Evolutionary conservation across 2,113 vertebrate species (phyloP), one percentile per base, ranked within the genome.

Genomic region (Neoarius graeffei): DNA sequence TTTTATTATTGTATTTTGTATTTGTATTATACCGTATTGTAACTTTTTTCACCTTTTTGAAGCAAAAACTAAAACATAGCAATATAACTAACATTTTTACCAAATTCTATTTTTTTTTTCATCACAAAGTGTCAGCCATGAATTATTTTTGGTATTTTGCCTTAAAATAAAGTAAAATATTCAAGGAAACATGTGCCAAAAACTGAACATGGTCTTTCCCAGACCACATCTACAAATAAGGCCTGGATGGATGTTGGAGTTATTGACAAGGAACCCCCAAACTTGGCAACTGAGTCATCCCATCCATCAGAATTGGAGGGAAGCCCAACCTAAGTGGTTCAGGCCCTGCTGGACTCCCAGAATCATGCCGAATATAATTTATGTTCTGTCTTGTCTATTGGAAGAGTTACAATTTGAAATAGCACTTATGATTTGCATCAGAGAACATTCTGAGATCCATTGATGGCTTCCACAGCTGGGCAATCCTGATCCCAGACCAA

Each of bases 291-390:
- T 15, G 7, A 48, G 4, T 59, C 56, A 57, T 59, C 10, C 35
- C 5, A 27, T 84, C 35, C 62, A 50, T 54, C 6, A 5, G 82
- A 84, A 27, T 84, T 84, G 81, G 81, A 66, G 1, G 3, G 23
- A 66, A 83, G 81, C 81, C 81, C 82, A 67, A 48, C 48, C 20
- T 84, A 52, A 67, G 82, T 67, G 62, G 82, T 67, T 52, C 82
- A 54, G 25, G 82, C 62, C 14, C 25, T 84, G 82, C 25, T 67
- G 82, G 48, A 67, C 62, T 66, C 62, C 30, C 17, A 84, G 62
- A 84, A 84, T 67, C 1, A 27, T 20, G 25, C n/a, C 62, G 54
- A 67, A 67, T 52, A 27, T 84, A 84, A 13, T 50, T 7, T 66
- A 27, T 67, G 62, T 52, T 67, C 25, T 84, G 82, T 84, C 35